Base-by-base conservation (phyloP, 2,888 invertebrate genomes). In the Agrotis exclamationis region DNA sequence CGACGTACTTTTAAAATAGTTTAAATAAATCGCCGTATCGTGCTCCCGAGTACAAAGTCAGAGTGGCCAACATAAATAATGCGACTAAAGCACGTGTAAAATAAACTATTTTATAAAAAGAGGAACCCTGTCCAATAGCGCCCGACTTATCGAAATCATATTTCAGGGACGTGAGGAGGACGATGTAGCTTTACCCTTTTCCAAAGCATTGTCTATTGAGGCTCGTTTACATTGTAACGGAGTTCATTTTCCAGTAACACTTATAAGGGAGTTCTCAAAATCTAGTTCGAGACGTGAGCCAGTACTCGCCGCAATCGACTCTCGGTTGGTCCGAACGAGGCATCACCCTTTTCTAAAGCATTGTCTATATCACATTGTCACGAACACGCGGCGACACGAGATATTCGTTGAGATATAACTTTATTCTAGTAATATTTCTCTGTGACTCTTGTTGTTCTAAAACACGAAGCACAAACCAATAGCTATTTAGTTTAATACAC, bases 301-400 rank as follows among this genome's bases (percentile, higher is more conserved):
- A 86, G 84, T 76, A 82, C 84, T 85, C n/a, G 79, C 71, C 69
- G 22, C 64, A 54, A 80, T 63, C 62, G 51, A 68, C 39, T 81
- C 80, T 86, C 66, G 78, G 76, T 71, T 63, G 57, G 79, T 88
- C 83, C 89, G 79, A 94, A 94, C 91, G 91, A 84, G 84, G 93
- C 95, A 92, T 88, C 89, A 93, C 93, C 94, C 93, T 94, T 95
- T 93, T 93, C 92, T 91, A 93, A 92, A 90, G 93, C 91, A 93
- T 95, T 94, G 94, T 95, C 95, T 96, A 94, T 95, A 95, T 95
- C 94, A 94, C 92, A 93, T 93, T 95, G 95, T 96, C 95, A 95
- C 88, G 88, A 93, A 90, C 95, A 95, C 93, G 92, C 93, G 95
- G 95, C 93, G 95, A 92, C 93, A 93, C 93, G 90, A 93, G 93